A percentile compares a stretch with the other conserved stretches of the same genome.
These are phyloP conservation scores for Sander lucioperca DNA, from an alignment of 2,113 vertebrate genomes.

Conservation along the genomic window DNA sequence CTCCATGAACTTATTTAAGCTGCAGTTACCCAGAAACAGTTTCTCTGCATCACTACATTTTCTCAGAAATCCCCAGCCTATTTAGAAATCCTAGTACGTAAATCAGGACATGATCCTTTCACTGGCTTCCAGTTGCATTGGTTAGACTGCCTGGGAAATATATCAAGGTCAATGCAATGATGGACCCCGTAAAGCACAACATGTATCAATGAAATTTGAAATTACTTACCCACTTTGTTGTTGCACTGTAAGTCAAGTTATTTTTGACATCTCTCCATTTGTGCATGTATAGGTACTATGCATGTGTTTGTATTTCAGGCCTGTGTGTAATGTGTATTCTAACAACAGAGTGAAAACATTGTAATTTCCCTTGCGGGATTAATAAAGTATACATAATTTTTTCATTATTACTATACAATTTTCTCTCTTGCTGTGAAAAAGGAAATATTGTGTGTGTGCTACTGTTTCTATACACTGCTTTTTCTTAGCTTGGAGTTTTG, in stretches of 20 bases:
- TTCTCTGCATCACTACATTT: not conserved
- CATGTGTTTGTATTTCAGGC: too few species aligned
- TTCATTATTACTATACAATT: not conserved
- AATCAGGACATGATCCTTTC: not conserved
- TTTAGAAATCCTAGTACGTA: not conserved
- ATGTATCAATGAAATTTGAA: not conserved
- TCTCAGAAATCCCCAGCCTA: not conserved
- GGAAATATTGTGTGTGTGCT: not conserved
- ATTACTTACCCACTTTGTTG: not conserved
- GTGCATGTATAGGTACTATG: too few species aligned
- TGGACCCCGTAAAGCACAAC: not conserved
- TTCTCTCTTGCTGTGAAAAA: not conserved
- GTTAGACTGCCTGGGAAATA: not conserved
- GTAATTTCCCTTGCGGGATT: too few species aligned
- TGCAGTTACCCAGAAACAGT: not conserved
- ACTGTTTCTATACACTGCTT: not conserved
- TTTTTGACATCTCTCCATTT: too few species aligned
- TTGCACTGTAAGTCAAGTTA: too few species aligned
- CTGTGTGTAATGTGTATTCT: too few species aligned
- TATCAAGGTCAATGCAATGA: not conserved
- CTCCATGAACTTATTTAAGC: slow-evolving; percentile 3
- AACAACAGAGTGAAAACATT: too few species aligned
- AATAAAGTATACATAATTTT: too few species aligned
- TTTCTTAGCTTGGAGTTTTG: not conserved
- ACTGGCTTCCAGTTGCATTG: not conserved